Evolutionary conservation across 2,888 invertebrate species (phyloP), one percentile per base, ranked within the genome.

Genomic region (Aporophyla nigra): DNA sequence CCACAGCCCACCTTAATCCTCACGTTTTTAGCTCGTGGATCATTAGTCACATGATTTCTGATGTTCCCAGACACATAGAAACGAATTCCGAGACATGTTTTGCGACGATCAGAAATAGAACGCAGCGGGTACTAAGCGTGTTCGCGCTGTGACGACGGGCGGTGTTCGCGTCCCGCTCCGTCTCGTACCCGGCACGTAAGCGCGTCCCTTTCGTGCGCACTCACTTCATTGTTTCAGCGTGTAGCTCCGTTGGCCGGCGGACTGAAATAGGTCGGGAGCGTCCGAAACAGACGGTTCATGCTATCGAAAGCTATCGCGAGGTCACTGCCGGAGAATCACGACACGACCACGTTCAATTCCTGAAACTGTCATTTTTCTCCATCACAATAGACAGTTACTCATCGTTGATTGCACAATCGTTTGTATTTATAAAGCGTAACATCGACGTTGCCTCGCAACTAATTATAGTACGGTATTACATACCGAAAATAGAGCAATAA

Each of bases 51-150:
- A 95, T 96, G 95, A 95, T 95, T 95, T 93, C 92, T 95, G 92
- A 95, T 95, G 93, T 94, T 95, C 93, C 94, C 95, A 96, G 96
- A 96, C 95, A 95, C 94, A 93, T 93, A 95, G 95, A 95, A 96
- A 95, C 95, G 95, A 95, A 96, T 96, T 96, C 96, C 96, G 96
- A 96, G 96, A 96, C 96, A 96, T 96, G 95, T 95, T 95, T 93
- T 93, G 96, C 96, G 96, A 96, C 96, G 96, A 87, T 92, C 95
- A 93, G 93, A 96, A 96, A 96, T 96, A 96, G 96, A 95, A 94
- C 94, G 93, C 93, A 95, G 95, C 95, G 95, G 96, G 94, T 93
- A 95, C 94, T 94, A 94, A 93, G 92, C 93, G 94, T 93, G 94
- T 93, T 95, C 94, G 94, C 95, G 93, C 94, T 92, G 95, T 94